A percentile compares a stretch with the other conserved stretches of the same genome.
phyloP scores from a whole-genome alignment of 2,888 invertebrate species.

The Drosophila borborema region DNA sequence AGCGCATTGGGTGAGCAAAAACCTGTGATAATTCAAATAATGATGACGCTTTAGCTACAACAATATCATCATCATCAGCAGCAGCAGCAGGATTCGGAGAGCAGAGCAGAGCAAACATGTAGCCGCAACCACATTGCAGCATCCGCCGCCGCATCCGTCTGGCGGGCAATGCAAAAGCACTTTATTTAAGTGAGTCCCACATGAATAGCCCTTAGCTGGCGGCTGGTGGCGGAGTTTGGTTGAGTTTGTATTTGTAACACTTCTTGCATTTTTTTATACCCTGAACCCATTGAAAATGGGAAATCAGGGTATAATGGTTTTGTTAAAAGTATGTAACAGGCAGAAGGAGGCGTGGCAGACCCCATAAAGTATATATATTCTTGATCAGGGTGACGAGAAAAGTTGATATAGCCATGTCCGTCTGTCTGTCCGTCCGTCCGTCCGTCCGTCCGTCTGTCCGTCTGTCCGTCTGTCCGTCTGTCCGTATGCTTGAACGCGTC shows the following conservation, averaged over 20 bases:
- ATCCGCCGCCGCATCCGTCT: constrained; percentile 58
- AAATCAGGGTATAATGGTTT: too few species aligned
- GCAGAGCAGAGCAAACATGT: constrained; percentile 23
- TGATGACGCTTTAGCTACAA: constrained; percentile 44
- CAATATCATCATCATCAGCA: neutral
- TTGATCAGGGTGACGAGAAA: too few species aligned
- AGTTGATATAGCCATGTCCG: too few species aligned
- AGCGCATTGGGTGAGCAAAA: constrained; percentile 35
- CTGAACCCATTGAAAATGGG: too few species aligned
- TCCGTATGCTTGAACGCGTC: too few species aligned
- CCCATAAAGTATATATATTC: too few species aligned
- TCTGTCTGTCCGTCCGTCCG: too few species aligned
- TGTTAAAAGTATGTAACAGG: too few species aligned
- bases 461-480: too few species aligned
- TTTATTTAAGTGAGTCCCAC: constrained; percentile 81
- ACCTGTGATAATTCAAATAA: constrained; percentile 77
- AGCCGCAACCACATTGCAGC: constrained; percentile 59
- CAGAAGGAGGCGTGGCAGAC: too few species aligned
- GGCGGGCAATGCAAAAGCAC: constrained; percentile 77
- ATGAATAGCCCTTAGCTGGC: constrained; percentile 72
- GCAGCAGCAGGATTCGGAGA: neutral
- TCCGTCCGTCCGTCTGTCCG: too few species aligned
- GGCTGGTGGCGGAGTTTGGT: constrained; percentile 7
- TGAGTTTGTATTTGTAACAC: constrained; percentile 75
- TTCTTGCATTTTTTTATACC: constrained; percentile 71